phyloP scores from a whole-genome alignment of 2,797 vertebrate genomes.

The Benthosema pterotum region DNA sequence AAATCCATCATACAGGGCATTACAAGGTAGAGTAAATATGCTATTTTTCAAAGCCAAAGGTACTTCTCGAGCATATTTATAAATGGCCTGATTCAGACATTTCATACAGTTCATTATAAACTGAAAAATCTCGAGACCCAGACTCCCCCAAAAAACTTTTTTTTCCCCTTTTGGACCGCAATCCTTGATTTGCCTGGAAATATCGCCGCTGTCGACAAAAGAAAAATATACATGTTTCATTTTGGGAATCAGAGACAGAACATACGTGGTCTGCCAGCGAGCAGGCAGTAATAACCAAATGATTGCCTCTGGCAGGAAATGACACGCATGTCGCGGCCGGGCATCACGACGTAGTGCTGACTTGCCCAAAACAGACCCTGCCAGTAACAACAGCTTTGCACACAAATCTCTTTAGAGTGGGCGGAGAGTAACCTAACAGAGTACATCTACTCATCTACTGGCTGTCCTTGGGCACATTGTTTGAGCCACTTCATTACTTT shows the following conservation, averaged over 20 bases:
- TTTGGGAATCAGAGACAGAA: conserved; percentile 72
- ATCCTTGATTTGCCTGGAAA: conserved; percentile 74
- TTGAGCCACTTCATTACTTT: no score
- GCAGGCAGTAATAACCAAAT: conserved; percentile 68
- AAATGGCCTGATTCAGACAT: conserved; percentile 64
- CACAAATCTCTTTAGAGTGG: conserved; percentile 61
- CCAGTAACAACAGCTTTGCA: conserved; percentile 75
- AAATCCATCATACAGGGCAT: conserved; percentile 70
- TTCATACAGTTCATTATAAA: conserved; percentile 68
- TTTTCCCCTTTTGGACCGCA: conserved; percentile 47
- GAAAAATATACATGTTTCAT: conserved; percentile 77
- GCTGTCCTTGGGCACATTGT: no score
- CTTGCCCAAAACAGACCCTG: conserved; percentile 62
- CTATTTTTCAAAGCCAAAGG: conserved; percentile 72
- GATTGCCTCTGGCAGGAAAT: conserved; percentile 76
- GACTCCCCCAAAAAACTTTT: conserved; percentile 41
- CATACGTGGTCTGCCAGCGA: conserved; percentile 62
- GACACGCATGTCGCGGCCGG: conserved; percentile 73
- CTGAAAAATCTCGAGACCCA: conserved; percentile 39
- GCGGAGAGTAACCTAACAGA: no score
- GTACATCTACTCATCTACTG: no score
- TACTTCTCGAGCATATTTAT: conserved; percentile 67
- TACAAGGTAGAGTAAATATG: conserved; percentile 70
- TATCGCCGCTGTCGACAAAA: conserved; percentile 70
- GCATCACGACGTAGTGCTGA: conserved; percentile 69